These are phyloP conservation scores for Meloidogyne chitwoodi DNA, from an alignment of 1,140 invertebrate genomes.

Conservation along the genomic window DNA sequence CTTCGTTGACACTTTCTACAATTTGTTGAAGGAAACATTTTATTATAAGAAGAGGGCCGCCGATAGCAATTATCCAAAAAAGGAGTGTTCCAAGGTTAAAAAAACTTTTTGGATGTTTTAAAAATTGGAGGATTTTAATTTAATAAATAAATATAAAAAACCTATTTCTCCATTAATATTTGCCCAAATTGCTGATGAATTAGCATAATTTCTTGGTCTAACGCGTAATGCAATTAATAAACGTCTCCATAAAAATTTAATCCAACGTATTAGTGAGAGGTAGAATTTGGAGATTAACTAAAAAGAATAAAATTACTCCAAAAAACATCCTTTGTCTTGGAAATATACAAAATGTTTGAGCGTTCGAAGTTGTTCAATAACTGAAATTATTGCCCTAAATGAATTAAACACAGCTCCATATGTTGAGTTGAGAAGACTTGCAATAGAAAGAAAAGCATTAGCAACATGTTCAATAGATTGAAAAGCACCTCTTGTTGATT, in stretches of 20 bases:
- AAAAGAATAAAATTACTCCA: constrained; percentile 64
- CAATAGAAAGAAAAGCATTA: constrained; percentile 81
- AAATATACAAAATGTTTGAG: constrained; percentile 75
- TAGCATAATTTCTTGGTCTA: constrained; percentile 51
- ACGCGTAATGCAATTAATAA: constrained; percentile 42
- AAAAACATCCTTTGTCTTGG: constrained; percentile 57
- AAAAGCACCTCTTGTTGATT: constrained; percentile 82
- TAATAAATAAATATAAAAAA: not conserved
- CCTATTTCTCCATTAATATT: constrained; percentile 5
- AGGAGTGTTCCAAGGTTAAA: constrained; percentile 62
- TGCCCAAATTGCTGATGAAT: constrained; percentile 41
- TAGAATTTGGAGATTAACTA: constrained; percentile 39
- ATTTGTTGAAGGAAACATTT: constrained; percentile 69
- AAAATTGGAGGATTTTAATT: not conserved
- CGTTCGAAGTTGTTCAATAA: constrained; percentile 85
- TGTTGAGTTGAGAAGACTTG: constrained; percentile 92
- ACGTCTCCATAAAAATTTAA: constrained; percentile 40
- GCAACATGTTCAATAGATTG: constrained; percentile 88
- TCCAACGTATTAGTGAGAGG: constrained; percentile 37
- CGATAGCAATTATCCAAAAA: constrained; percentile 79
- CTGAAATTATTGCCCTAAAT: constrained; percentile 85
- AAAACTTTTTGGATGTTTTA: not conserved
- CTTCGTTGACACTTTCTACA: constrained; percentile 42
- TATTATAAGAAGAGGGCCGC: constrained; percentile 84
- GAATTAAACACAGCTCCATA: constrained; percentile 89